These are phyloP conservation scores for Microctenopoma lineatum DNA, from an alignment of 2,797 vertebrate genomes.

Conservation along the genomic window DNA sequence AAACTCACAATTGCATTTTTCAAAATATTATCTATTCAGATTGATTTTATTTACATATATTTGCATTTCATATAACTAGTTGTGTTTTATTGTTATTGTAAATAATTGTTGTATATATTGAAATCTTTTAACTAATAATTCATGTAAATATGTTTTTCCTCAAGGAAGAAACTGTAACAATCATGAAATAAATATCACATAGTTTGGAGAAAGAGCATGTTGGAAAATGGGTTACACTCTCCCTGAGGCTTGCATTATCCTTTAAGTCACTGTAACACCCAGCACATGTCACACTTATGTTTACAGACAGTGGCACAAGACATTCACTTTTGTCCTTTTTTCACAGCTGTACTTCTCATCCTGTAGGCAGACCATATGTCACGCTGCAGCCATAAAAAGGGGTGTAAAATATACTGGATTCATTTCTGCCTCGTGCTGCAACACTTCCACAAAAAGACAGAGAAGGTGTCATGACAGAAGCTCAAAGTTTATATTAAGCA, in stretches of 20 bases:
- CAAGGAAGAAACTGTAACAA: background rate
- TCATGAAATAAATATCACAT: background rate
- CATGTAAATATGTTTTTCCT: background rate
- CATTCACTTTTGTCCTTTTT: slow-evolving; percentile 23
- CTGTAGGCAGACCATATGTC: slow-evolving; percentile 40
- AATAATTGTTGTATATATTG: background rate
- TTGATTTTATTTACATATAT: no score
- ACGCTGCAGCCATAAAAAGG: background rate
- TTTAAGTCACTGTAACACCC: slow-evolving; percentile 50
- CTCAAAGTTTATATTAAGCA: slow-evolving; percentile 35
- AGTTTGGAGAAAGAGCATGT: background rate
- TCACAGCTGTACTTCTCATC: slow-evolving; percentile 41
- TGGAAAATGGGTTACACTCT: slow-evolving; percentile 42
- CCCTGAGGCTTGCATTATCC: slow-evolving; percentile 48
- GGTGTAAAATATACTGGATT: slow-evolving; percentile 40
- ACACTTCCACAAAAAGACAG: slow-evolving; percentile 37
- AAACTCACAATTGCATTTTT: background rate
- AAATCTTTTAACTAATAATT: slow-evolving; percentile 3
- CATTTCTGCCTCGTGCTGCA: slow-evolving; percentile 1
- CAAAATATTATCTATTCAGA: background rate
- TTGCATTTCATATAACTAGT: background rate
- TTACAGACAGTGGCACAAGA: slow-evolving; percentile 30
- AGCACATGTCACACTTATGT: slow-evolving; percentile 46
- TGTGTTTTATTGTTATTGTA: background rate
- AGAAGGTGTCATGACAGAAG: slow-evolving; percentile 43